Conservation (phyloP, 1,140 invertebrate species). For the Lepidurus arcticus region DNA sequence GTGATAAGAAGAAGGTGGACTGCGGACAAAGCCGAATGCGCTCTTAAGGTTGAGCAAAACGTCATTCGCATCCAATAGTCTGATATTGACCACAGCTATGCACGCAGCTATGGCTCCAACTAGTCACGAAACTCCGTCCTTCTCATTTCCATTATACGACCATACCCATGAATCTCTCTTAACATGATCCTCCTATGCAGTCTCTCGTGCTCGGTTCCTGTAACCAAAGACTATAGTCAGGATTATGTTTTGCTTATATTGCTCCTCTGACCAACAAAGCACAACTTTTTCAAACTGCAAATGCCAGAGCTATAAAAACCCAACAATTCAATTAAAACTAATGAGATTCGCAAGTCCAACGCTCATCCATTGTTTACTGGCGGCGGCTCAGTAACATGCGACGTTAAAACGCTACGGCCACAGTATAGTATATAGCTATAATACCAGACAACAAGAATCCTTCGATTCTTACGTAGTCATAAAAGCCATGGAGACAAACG, state of each 20-base stretch:
- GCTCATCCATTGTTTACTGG: background rate
- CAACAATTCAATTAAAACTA: background rate
- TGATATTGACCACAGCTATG: background rate
- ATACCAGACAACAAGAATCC: too few species aligned
- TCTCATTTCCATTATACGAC: background rate
- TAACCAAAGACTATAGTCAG: background rate
- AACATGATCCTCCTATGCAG: background rate
- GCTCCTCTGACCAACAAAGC: background rate
- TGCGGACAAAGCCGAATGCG: background rate
- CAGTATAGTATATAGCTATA: too few species aligned
- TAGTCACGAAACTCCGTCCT: background rate
- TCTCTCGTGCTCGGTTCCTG: background rate
- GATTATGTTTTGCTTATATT: background rate
- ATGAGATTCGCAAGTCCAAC: background rate
- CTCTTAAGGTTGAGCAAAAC: background rate
- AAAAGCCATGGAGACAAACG: too few species aligned
- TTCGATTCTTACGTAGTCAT: too few species aligned
- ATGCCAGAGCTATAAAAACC: background rate
- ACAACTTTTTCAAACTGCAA: background rate
- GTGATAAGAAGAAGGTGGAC: slow-evolving; percentile 21
- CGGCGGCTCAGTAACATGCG: background rate
- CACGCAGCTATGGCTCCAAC: slow-evolving; percentile 5
- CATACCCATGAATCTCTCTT: slow-evolving; percentile 5
- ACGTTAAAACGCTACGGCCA: background rate
- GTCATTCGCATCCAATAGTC: background rate